A percentile compares a stretch with the other conserved stretches of the same genome.
Conservation (phyloP, 2,113 vertebrate genomes). For the Cinclus cinclus region DNA sequence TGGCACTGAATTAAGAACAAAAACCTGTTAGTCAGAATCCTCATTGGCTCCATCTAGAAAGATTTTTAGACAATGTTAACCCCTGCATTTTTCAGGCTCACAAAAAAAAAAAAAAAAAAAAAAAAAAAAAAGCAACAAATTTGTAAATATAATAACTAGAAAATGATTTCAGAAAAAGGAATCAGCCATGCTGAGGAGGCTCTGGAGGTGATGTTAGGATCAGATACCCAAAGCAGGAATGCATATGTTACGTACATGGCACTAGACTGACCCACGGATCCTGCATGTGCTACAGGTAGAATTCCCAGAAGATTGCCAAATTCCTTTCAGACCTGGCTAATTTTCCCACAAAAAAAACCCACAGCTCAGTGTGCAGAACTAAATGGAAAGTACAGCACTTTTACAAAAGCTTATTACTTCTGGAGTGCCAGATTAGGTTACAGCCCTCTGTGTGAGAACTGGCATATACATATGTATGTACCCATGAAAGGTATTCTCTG, state of each 20-base stretch:
- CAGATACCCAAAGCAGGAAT: background rate
- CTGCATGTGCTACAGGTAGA: background rate
- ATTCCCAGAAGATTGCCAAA: background rate
- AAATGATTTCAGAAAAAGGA: background rate
- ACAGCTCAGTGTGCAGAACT: background rate
- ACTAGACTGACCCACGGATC: background rate
- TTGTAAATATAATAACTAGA: background rate
- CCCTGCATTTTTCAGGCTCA: background rate
- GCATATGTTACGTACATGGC: accelerated
- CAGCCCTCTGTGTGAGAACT: background rate
- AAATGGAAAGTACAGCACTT: background rate
- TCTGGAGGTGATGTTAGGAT: background rate
- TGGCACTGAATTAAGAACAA: slow-evolving; percentile 32
- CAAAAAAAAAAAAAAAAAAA: background rate
- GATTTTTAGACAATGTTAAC: background rate
- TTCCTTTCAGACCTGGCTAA: background rate
- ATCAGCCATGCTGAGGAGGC: background rate
- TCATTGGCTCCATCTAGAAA: background rate
- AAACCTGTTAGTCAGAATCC: slow-evolving; percentile 12
- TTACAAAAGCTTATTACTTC: background rate
- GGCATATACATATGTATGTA: accelerated
- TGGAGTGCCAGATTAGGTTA: background rate
- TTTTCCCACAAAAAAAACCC: background rate
- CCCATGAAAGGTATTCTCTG: background rate
- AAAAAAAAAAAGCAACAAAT: background rate